A percentile compares a stretch with the other conserved stretches of the same genome.
Evolutionary conservation across 2,113 vertebrate genomes (phyloP).

Genomic region (Hipposideros armiger): DNA sequence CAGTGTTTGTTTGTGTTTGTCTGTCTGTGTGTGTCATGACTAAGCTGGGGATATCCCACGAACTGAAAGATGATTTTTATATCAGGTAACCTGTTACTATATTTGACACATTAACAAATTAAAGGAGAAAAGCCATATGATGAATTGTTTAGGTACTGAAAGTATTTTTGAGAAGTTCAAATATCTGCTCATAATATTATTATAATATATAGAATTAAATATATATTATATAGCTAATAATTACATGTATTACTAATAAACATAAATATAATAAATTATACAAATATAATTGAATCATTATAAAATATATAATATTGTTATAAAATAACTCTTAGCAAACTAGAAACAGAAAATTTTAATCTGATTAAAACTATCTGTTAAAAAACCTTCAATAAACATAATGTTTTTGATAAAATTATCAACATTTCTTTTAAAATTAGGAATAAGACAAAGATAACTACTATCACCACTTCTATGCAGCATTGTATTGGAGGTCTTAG

Average conservation of each 20-base stretch:
- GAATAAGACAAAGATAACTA: neutral
- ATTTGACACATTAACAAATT: slow-evolving; percentile 5
- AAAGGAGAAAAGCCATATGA: neutral
- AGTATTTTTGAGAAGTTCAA: neutral
- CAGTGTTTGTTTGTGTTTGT: neutral
- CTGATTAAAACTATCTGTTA: neutral
- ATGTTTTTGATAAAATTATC: neutral
- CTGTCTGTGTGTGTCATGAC: neutral
- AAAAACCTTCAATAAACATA: neutral
- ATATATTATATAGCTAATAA: neutral
- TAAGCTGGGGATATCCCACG: neutral
- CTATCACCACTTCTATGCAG: neutral
- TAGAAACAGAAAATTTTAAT: slow-evolving; percentile 36
- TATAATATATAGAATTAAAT: neutral
- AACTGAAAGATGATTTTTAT: neutral
- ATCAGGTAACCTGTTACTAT: neutral
- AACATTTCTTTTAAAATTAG: slow-evolving; percentile 1
- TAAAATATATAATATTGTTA: neutral
- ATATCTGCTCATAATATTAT: neutral
- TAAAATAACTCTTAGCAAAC: neutral
- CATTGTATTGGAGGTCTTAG: neutral
- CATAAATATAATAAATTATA: too few species aligned
- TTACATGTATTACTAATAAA: neutral
- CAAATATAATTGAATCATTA: too few species aligned
- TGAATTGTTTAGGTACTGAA: neutral